phyloP scores from a whole-genome alignment of 2,797 vertebrate species.

The Nasua narica region DNA sequence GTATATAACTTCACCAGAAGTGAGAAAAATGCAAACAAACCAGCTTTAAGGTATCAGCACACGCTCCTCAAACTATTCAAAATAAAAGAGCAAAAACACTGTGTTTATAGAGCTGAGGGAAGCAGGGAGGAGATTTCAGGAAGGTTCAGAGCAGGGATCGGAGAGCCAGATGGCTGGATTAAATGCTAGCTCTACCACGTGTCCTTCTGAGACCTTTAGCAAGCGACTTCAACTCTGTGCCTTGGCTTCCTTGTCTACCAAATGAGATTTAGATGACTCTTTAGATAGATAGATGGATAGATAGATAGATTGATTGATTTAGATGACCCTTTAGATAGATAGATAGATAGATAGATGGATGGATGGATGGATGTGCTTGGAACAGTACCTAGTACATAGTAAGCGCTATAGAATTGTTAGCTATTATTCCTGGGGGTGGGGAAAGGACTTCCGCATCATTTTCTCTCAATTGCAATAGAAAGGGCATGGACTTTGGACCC shows the following conservation, averaged over 20 bases:
- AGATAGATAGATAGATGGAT: too few species aligned
- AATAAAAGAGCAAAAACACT: background rate
- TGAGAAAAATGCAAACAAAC: background rate
- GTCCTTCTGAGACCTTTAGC: background rate
- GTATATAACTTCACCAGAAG: background rate
- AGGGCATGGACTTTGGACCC: background rate
- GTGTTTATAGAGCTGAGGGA: background rate
- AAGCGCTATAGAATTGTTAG: background rate
- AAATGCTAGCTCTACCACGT: rapidly evolving
- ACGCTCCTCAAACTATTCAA: background rate
- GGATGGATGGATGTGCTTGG: background rate
- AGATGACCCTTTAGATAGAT: background rate
- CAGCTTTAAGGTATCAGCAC: background rate
- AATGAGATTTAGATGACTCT: background rate
- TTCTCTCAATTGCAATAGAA: background rate
- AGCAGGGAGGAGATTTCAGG: background rate
- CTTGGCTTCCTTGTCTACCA: background rate
- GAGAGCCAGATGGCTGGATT: background rate
- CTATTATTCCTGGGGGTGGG: background rate
- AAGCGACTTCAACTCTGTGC: background rate
- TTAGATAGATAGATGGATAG: background rate
- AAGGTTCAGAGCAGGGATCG: too few species aligned
- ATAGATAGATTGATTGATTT: background rate
- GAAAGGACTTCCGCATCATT: background rate
- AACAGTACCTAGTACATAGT: background rate